Percentiles rank a stretch among this genome's conserved stretches.
These are phyloP conservation scores for Beris chalybata DNA, from an alignment of 2,888 invertebrate species.

Conservation along the genomic window DNA sequence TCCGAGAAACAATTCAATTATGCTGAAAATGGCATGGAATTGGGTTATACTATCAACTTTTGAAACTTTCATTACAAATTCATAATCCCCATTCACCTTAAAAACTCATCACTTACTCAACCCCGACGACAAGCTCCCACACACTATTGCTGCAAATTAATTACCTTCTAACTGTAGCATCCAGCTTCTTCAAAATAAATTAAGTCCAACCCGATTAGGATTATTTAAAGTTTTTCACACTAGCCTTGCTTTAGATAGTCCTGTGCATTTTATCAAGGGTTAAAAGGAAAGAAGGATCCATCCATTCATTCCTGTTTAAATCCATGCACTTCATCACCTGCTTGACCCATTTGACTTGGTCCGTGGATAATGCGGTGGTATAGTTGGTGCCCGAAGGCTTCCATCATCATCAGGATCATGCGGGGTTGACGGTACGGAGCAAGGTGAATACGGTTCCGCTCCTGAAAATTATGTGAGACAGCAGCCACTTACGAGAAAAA, in stretches of 20 bases:
- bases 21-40: no score
- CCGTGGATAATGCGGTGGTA: neutral
- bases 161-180: conserved; percentile 19
- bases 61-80: no score
- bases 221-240: conserved; percentile 32
- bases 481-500: conserved; percentile 28
- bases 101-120: no score
- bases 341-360: conserved; percentile 29
- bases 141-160: conserved; percentile 26
- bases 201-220: conserved; percentile 31
- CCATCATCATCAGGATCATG: neutral
- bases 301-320: conserved; percentile 17
- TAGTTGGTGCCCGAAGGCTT: neutral
- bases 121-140: no score
- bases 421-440: neutral
- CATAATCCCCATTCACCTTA: no score
- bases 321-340: conserved; percentile 30
- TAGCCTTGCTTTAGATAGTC: neutral
- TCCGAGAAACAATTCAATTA: no score
- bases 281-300: conserved; percentile 1
- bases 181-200: conserved; percentile 30
- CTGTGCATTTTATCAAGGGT: no score
- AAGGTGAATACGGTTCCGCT: neutral
- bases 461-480: conserved; percentile 14
- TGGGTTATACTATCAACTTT: no score